A percentile compares a stretch with the other conserved stretches of the same genome.
These are phyloP conservation scores for Laupala kohalensis DNA, from an alignment of 1,140 invertebrate genomes.

Conservation along the genomic window DNA sequence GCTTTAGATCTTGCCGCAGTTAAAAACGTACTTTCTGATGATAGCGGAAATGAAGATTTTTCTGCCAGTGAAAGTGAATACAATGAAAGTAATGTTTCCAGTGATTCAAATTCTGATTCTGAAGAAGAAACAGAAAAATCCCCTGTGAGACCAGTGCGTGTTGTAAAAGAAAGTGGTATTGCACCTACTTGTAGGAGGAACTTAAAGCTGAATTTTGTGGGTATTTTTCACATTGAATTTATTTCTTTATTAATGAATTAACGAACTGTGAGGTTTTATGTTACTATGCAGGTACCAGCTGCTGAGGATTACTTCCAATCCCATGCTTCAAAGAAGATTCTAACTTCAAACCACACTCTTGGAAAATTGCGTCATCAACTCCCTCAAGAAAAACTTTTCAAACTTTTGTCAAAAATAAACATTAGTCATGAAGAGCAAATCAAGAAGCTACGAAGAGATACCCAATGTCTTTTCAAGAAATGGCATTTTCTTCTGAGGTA, in stretches of 20 bases:
- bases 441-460: not conserved
- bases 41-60: not conserved
- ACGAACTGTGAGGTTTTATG: too few relatives aligned
- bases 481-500: not conserved
- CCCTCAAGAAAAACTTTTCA: not conserved
- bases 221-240: too few relatives aligned
- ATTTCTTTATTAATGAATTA: too few relatives aligned
- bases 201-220: not conserved
- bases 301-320: not conserved
- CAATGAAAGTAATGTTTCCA: not conserved
- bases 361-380: not conserved
- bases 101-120: not conserved
- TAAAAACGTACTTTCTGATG: too few relatives aligned
- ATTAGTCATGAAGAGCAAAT: not conserved
- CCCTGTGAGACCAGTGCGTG: not conserved
- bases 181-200: not conserved
- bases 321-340: not conserved
- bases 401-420: not conserved
- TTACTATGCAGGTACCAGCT: not conserved
- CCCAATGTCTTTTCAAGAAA: not conserved
- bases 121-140: not conserved
- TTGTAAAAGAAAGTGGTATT: not conserved
- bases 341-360: not conserved
- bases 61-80: not conserved
- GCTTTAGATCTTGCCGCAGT: too few relatives aligned